Evolutionary conservation across 2,113 vertebrate genomes (phyloP).

Genomic region (Charina bottae): DNA sequence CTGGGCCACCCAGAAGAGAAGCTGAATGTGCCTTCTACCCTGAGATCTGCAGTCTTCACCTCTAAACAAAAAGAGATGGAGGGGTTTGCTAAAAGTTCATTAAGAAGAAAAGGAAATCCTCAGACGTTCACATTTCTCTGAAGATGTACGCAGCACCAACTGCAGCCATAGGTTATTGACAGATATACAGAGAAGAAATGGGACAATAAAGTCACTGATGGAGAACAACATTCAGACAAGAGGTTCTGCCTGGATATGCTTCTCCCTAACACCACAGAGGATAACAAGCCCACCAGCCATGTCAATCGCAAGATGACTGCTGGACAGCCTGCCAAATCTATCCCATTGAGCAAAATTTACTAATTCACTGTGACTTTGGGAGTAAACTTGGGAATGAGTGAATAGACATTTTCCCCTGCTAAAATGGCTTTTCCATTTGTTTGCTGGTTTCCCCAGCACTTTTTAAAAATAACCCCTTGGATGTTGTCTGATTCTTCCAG

Average conservation of each 20-base stretch:
- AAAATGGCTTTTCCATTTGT: background rate
- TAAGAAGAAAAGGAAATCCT: background rate
- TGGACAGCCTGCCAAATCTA: background rate
- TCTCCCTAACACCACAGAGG: background rate
- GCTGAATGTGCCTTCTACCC: background rate
- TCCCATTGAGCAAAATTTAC: background rate
- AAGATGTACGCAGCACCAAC: background rate
- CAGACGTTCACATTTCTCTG: background rate
- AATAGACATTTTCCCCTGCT: background rate
- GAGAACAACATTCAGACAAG: background rate
- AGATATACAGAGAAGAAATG: background rate
- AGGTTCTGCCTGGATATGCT: background rate
- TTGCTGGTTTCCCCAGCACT: slow-evolving; percentile 5
- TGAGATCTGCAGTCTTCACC: background rate
- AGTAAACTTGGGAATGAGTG: slow-evolving; percentile 1
- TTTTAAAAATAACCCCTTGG: slow-evolving; percentile 11
- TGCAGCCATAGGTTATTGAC: fast-evolving
- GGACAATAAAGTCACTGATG: slow-evolving; percentile 10
- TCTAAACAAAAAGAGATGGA: background rate
- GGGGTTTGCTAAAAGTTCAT: background rate
- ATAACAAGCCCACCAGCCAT: background rate
- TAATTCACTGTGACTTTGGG: slow-evolving; percentile 33
- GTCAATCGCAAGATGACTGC: background rate
- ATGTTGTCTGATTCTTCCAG: background rate
- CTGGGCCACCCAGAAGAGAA: background rate